Percentiles rank a stretch among this genome's conserved stretches.
Evolutionary conservation across 1,140 invertebrate genomes (phyloP).

Genomic region (Mamestra configurata): DNA sequence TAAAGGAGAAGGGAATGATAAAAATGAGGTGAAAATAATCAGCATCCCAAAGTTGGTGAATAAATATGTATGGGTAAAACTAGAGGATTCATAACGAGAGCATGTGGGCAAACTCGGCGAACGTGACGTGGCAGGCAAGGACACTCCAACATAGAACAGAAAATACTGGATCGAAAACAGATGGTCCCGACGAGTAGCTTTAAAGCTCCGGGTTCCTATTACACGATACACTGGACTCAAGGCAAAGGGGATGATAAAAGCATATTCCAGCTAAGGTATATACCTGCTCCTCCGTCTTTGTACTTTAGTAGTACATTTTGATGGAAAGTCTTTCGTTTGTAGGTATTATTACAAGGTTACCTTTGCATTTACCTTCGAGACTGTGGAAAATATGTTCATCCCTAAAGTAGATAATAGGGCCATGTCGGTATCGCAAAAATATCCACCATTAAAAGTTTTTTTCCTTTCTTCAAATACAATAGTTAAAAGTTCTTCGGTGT

Average conservation of each 20-base stretch:
- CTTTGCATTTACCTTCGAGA: not conserved
- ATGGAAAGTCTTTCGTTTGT: not conserved
- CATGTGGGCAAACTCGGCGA: slow-evolving; percentile 39
- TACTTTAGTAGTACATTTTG: not conserved
- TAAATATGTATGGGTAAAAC: slow-evolving; percentile 36
- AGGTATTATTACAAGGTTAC: not conserved
- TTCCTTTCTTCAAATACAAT: not conserved
- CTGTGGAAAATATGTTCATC: not conserved
- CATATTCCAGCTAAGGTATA: slow-evolving; percentile 17
- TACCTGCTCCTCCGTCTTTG: not conserved
- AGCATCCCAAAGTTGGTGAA: slow-evolving; percentile 7
- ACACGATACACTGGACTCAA: slow-evolving; percentile 43
- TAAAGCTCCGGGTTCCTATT: slow-evolving; percentile 40
- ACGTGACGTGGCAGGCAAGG: slow-evolving; percentile 42
- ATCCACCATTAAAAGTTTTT: slow-evolving; percentile 15
- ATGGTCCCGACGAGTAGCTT: slow-evolving; percentile 22
- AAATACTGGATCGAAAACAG: slow-evolving; percentile 29
- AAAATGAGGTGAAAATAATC: slow-evolving; percentile 37
- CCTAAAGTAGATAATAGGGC: not conserved
- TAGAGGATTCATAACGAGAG: slow-evolving; percentile 35
- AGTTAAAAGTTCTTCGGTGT: not conserved
- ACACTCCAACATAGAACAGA: not conserved
- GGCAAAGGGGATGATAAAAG: slow-evolving; percentile 30
- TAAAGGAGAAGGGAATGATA: not conserved
- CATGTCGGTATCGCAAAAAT: not conserved